Base-by-base conservation (phyloP, 2,888 invertebrate species). In the Ceriagrion tenellum region DNA sequence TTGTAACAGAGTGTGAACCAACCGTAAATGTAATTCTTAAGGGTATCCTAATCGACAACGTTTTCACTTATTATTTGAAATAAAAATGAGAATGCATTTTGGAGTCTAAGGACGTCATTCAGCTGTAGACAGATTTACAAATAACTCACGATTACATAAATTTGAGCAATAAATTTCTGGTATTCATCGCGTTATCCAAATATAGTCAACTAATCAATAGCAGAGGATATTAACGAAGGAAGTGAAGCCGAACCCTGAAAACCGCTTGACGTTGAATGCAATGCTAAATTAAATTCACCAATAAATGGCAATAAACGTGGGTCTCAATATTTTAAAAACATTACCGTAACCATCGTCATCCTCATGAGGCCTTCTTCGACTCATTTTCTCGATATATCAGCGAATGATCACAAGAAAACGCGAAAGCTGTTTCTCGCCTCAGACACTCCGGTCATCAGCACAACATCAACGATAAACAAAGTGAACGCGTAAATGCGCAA, bases 271-370 rank as follows among this genome's bases (percentile, higher is more conserved):
- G 10, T 10, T 20, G n/a, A 81, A 18, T 18, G 30, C 10, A n/a
- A 89, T 55, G 47, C 47, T n/a, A 26, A n/a, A 16, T 16, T 26
- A 89, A 3, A 40, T 0, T 0, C 18, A 55, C 0, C 10, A 26
- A 89, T 26, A 10, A 47, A 18, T 18, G 23, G 13, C 20, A 35
- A 35, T 23, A 47, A 89, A 8, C 26, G 23, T 88, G 4, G 12
- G 13, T 16, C 13, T 1, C n/a, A 35, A 12, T 26, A 0, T 81
- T 13, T 35, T 6, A 81, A 90, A 59, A 69, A 95, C 96, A 96
- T 97, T 97, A 98, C 98, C 98, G 96, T 98, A 98, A 96, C 98
- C 98, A 97, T 98, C 98, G 95, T 98, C 98, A 96, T 98, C 98
- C 96, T 98, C 98, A 96, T 98, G 98, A 95, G 98, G 97, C 96